Percentiles rank a stretch among this genome's conserved stretches.
Conservation (phyloP, 2,113 vertebrate species). For the Colossoma macropomum region DNA sequence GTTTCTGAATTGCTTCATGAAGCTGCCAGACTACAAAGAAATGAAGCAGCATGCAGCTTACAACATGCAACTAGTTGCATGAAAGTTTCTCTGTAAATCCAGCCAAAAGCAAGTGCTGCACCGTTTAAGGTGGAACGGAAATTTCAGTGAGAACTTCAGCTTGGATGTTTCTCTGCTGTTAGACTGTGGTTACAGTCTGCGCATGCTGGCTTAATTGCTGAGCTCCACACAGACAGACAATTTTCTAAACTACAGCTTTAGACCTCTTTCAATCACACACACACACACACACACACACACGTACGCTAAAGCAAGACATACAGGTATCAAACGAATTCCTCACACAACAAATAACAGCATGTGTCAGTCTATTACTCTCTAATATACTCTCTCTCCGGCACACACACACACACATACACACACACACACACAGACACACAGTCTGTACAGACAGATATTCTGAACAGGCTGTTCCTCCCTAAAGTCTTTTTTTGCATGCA, state of each 20-base stretch:
- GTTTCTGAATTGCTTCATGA: no score
- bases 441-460: neutral
- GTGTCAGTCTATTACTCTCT: slow-evolving; percentile 37
- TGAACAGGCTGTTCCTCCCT: slow-evolving; percentile 31
- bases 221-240: slow-evolving; percentile 46
- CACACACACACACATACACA: slow-evolving; percentile 10
- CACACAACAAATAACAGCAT: slow-evolving; percentile 13
- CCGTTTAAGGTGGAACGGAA: neutral
- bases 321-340: slow-evolving; percentile 23
- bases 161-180: neutral
- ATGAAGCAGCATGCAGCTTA: no score
- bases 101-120: no score
- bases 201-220: slow-evolving; percentile 47
- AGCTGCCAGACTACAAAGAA: no score
- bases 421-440: no score
- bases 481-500: slow-evolving; percentile 26
- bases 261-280: slow-evolving; percentile 25
- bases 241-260: slow-evolving; percentile 52
- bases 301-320: neutral
- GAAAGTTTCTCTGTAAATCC: no score
- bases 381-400: neutral
- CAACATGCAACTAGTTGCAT: no score
- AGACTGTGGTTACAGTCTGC: neutral
- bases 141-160: neutral
- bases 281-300: slow-evolving; percentile 34